Base-by-base conservation (phyloP, 1,140 invertebrate species). In the Ceratitis capitata region DNA sequence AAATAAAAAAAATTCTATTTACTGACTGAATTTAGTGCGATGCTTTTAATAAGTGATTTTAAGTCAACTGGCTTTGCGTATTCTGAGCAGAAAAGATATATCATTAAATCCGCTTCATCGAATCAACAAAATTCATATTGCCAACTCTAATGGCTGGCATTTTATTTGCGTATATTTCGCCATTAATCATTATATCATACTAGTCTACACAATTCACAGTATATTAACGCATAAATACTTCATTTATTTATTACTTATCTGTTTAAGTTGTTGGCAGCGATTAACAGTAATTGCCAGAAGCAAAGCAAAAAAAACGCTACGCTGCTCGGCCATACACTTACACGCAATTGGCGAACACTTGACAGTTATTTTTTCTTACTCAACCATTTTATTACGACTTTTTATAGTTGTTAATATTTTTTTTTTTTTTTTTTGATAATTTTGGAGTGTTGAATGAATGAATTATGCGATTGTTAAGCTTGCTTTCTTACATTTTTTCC, bases 181-280 rank as follows among this genome's bases (percentile, higher is more conserved):
- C n/a, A n/a, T n/a, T n/a, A n/a, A 53, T 53, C 51, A n/a, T 53
- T 53, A 23, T 53, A 56, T 56, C 4, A 56, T 9, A 56, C 51
- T 7, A 56, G 51, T n/a, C n/a, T 29, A 45, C 69, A 45, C 69
- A 78, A 78, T 78, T 78, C 42, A 23, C 69, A n/a, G 39, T 1
- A n/a, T 45, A 78, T 78, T 39, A 45, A 78, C 39, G 69, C 69
- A 78, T 78, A 78, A 78, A 78, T 78, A 78, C 42, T 78, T 78
- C 19, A 78, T 78, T 78, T 45, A 78, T 78, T 78, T 78, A 45
- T 78, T 45, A 78, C 39, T 45, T 45, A 42, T 78, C 69, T n/a
- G n/a, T n/a, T n/a, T 78, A n/a, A 78, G 23, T 42, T 61, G 56
- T 12, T 61, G 69, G 42, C n/a, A 78, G 39, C 10, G n/a, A 78